Conservation (phyloP, 2,113 vertebrate genomes). For the Callionymus lyra region DNA sequence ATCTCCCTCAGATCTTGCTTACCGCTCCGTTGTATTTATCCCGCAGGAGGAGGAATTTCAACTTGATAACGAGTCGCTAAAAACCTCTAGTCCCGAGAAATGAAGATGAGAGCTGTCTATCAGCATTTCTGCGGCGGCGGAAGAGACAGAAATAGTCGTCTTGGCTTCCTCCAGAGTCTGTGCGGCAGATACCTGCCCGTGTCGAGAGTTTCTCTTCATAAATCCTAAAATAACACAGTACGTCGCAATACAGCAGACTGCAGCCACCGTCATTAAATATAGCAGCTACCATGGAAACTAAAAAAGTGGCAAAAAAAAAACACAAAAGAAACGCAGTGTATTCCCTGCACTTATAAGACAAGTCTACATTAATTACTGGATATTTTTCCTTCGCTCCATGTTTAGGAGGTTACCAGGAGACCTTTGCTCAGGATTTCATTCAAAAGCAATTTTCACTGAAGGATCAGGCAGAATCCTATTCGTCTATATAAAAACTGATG, state of each 20-base stretch:
- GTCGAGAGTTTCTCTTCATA: conserved; percentile 21
- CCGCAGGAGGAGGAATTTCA: conserved; percentile 39
- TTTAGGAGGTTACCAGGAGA: no score
- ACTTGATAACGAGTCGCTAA: conserved; percentile 37
- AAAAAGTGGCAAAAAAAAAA: no score
- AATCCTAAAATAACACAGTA: conserved; percentile 30
- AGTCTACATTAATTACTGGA: no score
- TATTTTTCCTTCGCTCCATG: no score
- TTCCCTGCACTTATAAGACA: no score
- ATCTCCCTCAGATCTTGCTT: conserved; percentile 39
- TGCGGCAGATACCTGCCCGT: conserved; percentile 11
- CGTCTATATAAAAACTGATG: no score
- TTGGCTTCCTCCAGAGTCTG: conserved; percentile 6
- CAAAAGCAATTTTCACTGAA: no score
- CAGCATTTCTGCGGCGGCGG: conserved; percentile 19
- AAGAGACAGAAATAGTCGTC: conserved; percentile 11
- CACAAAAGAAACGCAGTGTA: no score
- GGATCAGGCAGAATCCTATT: no score
- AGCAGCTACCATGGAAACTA: conserved; percentile 43
- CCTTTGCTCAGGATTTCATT: no score
- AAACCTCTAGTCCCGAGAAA: conserved; percentile 42
- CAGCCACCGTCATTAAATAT: conserved; percentile 26
- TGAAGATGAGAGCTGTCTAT: conserved; percentile 37
- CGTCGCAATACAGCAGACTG: conserved; percentile 30
- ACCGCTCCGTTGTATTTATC: conserved; percentile 32